Evolutionary conservation across 2,797 vertebrate genomes (phyloP), one percentile per base, ranked within the genome.

Genomic region (Sparus aurata): DNA sequence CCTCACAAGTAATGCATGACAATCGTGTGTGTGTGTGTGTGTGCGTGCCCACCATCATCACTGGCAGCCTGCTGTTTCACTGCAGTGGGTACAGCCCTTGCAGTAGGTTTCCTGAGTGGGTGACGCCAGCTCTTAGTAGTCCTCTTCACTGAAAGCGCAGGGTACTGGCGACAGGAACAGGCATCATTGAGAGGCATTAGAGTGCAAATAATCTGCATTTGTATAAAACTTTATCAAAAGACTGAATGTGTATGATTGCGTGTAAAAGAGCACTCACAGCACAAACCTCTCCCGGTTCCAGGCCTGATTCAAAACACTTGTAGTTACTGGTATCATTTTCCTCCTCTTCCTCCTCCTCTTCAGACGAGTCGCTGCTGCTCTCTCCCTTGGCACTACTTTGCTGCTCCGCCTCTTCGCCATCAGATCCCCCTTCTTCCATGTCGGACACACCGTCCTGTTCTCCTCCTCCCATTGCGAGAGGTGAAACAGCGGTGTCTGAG

Each of bases 91-190:
- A 97, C 96, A 60, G 98, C 98, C 85, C 97, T 95, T 60, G 96
- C 94, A 5, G 97, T 97, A 22, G 97, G 97, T 85, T 97, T 99
- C 93, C 95, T 96, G 69, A 99, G 92, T 12, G 98, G 98, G 92
- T 97, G 97, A 66, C 96, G 96, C 97, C 97, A 97, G 89, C 97
- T 99, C 94, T 98, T 98, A 59, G 94, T 91, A 30, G 96, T 93
- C 92, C 95, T 97, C 89, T 93, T 97, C 63, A 85, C 87, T 61
- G 91, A 87, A 81, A 95, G 85, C 38, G 89, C 82, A 62, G 87
- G 85, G 79, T 94, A 95, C 95, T 92, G 83, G 64, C 85, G 85
- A 54, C 85, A 85, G 54, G 65, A 6, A 86, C 15, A 83, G 27
- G 63, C 49, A 64, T 47, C 45, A 80, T 43, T 67, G 59, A 69